A percentile compares a stretch with the other conserved stretches of the same genome.
These are phyloP conservation scores for Peromyscus eremicus DNA, from an alignment of 2,797 vertebrate species.

Conservation along the genomic window DNA sequence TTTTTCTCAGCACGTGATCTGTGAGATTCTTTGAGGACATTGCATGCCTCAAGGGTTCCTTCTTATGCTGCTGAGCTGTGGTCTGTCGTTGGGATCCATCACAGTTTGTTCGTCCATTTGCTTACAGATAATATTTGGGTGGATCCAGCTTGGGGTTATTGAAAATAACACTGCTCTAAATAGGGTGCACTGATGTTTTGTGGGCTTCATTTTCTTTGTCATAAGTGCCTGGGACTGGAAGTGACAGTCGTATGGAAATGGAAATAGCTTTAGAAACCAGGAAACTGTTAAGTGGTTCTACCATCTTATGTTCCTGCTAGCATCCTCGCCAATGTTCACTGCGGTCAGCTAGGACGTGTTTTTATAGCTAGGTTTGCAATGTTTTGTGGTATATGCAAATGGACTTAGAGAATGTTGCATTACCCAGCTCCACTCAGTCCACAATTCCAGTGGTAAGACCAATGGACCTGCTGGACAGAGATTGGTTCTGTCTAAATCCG, in stretches of 20 bases:
- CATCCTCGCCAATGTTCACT: not conserved
- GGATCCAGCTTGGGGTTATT: not conserved
- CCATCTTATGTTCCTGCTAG: not conserved
- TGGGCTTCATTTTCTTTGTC: not conserved
- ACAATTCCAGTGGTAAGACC: not conserved
- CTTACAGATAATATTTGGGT: not conserved
- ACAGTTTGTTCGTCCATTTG: not conserved
- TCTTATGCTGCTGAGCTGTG: not conserved
- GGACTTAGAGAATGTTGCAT: not conserved
- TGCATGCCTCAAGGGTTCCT: not conserved
- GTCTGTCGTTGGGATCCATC: not conserved
- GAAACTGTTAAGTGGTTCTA: not conserved
- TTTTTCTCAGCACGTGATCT: not conserved
- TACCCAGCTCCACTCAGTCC: not conserved
- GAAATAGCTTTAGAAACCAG: not conserved
- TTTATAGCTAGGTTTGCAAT: not conserved
- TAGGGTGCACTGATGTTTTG: not conserved
- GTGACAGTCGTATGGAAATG: not conserved
- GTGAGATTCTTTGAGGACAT: not conserved
- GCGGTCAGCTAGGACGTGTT: not conserved
- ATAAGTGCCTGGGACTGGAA: not conserved
- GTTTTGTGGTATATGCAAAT: not conserved
- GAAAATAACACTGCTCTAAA: not conserved
- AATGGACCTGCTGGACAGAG: not conserved
- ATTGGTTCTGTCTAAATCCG: not conserved